These are phyloP conservation scores for Plagodis dolabraria DNA, from an alignment of 2,888 invertebrate genomes.

Conservation along the genomic window DNA sequence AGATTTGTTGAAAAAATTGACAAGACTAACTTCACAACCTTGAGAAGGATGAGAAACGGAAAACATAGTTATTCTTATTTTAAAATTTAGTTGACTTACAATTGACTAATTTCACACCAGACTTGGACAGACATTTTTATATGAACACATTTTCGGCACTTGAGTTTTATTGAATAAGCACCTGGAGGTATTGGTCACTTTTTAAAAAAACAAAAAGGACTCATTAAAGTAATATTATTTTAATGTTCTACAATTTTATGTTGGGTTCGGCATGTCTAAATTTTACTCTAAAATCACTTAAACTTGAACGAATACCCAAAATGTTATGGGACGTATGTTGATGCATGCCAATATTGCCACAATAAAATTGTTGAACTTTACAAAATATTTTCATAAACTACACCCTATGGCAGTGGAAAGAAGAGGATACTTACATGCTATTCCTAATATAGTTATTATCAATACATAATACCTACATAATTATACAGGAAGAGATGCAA, in stretches of 20 bases:
- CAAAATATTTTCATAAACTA: no score
- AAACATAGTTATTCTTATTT: slow-evolving; percentile 11
- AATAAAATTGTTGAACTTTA: no score
- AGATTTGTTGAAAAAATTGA: slow-evolving; percentile 10
- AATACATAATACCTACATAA: no score
- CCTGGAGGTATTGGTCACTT: slow-evolving; percentile 18
- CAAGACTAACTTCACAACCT: slow-evolving; percentile 20
- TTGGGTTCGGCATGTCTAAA: no score
- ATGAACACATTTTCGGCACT: slow-evolving; percentile 36
- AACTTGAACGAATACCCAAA: no score
- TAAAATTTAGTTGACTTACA: slow-evolving; percentile 32
- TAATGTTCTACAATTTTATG: background rate
- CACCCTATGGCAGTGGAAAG: no score
- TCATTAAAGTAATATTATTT: slow-evolving; percentile 3
- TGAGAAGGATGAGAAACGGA: slow-evolving; percentile 18
- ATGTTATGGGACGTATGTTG: no score
- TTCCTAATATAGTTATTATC: no score
- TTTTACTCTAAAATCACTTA: no score
- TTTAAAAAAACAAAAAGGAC: slow-evolving; percentile 9
- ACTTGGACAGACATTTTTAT: slow-evolving; percentile 28
- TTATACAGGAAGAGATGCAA: no score
- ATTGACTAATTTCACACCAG: slow-evolving; percentile 24
- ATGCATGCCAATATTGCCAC: no score
- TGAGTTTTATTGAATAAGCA: slow-evolving; percentile 22
- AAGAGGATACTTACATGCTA: no score